phyloP scores from a whole-genome alignment of 2,888 invertebrate genomes.

The Cephus pulcher region DNA sequence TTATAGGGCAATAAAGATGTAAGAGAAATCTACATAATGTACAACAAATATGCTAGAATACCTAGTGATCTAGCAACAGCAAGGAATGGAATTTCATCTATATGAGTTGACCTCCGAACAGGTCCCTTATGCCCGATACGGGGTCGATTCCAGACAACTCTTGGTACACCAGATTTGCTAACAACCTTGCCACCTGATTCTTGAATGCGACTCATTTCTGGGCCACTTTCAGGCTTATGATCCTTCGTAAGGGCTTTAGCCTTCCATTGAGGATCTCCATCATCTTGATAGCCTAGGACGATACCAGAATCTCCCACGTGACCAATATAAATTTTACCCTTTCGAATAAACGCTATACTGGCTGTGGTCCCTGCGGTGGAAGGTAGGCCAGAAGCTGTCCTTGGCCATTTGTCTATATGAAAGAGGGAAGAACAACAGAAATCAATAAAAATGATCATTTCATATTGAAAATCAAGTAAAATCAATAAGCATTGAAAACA shows the following conservation, averaged over 20 bases:
- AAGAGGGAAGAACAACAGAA: constrained; percentile 40
- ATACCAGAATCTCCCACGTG: constrained; percentile 99
- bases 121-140: constrained; percentile 87
- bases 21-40: not conserved
- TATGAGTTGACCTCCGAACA: constrained; percentile 87
- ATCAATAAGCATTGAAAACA: not conserved
- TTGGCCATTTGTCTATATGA: constrained; percentile 90
- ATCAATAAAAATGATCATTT: not conserved
- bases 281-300: constrained; percentile 85
- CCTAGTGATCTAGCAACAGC: constrained; percentile 96
- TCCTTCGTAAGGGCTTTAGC: constrained; percentile 88
- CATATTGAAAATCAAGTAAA: not conserved
- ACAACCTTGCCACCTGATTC: constrained; percentile 85
- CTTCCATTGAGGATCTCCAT: constrained; percentile 79
- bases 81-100: constrained; percentile 94
- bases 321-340: constrained; percentile 95
- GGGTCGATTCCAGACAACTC: constrained; percentile 98
- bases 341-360: constrained; percentile 92
- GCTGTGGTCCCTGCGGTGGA: constrained; percentile 99
- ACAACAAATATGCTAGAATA: constrained; percentile 40
- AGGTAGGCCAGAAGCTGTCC: constrained; percentile 92
- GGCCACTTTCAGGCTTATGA: constrained; percentile 93
- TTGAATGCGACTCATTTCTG: constrained; percentile 86
- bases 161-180: constrained; percentile 86
- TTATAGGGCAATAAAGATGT: not conserved